Conservation (phyloP, 2,888 invertebrate species). For the Plebejus argus region DNA sequence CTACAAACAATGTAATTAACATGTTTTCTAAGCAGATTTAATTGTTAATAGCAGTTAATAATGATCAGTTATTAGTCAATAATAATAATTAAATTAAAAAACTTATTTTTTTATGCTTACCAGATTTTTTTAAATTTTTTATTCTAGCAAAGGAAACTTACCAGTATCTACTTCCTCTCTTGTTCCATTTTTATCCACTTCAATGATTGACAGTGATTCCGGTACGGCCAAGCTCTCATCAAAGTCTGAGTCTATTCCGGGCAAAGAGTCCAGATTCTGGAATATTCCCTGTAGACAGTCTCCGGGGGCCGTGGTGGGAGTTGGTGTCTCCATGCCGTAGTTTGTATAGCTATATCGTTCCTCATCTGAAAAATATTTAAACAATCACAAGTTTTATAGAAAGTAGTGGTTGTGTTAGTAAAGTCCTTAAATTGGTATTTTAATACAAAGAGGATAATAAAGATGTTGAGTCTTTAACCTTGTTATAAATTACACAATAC, state of each 20-base stretch:
- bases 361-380: constrained; percentile 59
- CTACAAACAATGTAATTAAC: too few relatives aligned
- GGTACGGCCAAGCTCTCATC: constrained; percentile 90
- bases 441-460: too few relatives aligned
- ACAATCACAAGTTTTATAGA: too few relatives aligned
- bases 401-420: background rate
- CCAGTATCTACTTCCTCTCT: constrained; percentile 62
- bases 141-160: constrained; percentile 38
- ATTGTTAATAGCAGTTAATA: too few relatives aligned
- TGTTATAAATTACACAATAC: too few relatives aligned
- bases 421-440: background rate
- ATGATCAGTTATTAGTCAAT: too few relatives aligned
- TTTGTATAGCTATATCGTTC: constrained; percentile 73
- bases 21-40: too few relatives aligned
- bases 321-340: constrained; percentile 73
- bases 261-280: constrained; percentile 76
- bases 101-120: too few relatives aligned
- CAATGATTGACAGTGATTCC: constrained; percentile 85
- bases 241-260: constrained; percentile 85
- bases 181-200: constrained; percentile 67
- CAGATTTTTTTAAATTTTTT: background rate
- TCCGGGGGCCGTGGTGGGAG: constrained; percentile 58
- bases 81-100: too few relatives aligned
- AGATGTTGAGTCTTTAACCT: too few relatives aligned
- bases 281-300: constrained; percentile 75